These are phyloP conservation scores for Eulemur rubriventer DNA, from an alignment of 2,797 vertebrate species.

Conservation along the genomic window DNA sequence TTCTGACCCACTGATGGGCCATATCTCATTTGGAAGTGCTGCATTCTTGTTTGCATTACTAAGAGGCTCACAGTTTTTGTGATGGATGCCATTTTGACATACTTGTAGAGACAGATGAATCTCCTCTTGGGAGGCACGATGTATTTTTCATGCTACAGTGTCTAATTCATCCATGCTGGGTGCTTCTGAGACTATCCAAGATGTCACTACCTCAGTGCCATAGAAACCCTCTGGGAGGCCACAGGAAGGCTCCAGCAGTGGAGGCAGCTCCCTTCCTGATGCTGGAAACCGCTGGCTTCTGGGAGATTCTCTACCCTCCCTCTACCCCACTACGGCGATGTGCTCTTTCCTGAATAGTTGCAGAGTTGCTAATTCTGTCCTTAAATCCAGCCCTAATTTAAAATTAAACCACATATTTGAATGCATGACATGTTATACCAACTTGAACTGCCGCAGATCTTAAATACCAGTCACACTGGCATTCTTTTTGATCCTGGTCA, in stretches of 20 bases:
- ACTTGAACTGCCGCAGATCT: not conserved
- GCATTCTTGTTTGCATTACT: not conserved
- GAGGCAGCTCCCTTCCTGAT: not conserved
- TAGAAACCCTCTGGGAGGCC: not conserved
- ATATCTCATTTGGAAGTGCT: not conserved
- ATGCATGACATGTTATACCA: not conserved
- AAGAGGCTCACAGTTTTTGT: not conserved
- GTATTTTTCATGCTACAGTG: not conserved
- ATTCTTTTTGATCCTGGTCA: not conserved
- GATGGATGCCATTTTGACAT: not conserved
- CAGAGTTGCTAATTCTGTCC: not conserved
- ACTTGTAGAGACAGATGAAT: not conserved
- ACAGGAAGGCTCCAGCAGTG: not conserved
- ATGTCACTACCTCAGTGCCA: not conserved
- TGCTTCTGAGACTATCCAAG: not conserved
- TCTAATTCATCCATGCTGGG: not conserved
- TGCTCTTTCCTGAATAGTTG: not conserved
- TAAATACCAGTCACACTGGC: not conserved
- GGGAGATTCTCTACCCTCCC: not conserved
- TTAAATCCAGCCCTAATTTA: not conserved
- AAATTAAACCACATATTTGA: not conserved
- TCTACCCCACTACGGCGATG: not conserved
- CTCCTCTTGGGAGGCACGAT: not conserved
- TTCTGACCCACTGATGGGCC: not conserved
- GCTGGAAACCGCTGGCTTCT: not conserved